phyloP scores from a whole-genome alignment of 2,888 invertebrate species.

The Luperina nickerlii region DNA sequence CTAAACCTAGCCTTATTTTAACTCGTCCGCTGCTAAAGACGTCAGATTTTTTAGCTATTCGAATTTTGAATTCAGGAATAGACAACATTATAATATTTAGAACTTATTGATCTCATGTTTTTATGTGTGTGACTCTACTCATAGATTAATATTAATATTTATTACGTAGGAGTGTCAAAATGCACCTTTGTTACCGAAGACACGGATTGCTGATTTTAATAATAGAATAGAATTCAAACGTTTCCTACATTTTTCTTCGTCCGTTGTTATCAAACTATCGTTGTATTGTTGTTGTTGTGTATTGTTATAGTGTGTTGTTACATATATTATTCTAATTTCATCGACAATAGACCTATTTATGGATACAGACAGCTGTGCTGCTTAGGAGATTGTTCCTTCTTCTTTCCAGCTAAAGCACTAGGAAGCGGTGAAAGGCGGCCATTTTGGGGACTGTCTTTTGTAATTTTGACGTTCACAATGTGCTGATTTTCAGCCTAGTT shows the following conservation, averaged over 20 bases:
- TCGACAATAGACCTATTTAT: neutral
- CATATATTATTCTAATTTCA: neutral
- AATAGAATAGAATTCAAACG: neutral
- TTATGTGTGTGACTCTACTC: neutral
- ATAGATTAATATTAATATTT: conserved; percentile 47
- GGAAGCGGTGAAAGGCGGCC: neutral
- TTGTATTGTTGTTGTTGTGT: neutral
- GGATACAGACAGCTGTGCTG: neutral
- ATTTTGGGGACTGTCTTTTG: neutral
- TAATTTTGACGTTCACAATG: neutral
- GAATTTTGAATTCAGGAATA: conserved; percentile 12
- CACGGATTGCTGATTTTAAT: conserved; percentile 11
- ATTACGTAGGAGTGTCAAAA: conserved; percentile 46
- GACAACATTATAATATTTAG: conserved; percentile 10
- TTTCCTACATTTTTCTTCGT: neutral
- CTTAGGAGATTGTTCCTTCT: neutral
- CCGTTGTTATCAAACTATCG: neutral
- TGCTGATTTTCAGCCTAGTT: neutral
- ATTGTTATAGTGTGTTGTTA: neutral
- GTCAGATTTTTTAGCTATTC: neutral
- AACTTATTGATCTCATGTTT: conserved; percentile 30
- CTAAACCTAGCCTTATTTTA: neutral
- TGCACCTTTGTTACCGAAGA: conserved; percentile 26
- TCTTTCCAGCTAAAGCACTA: neutral
- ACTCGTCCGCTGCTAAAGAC: neutral